Conservation (phyloP, 2,888 invertebrate species). For the Nomada flava region DNA sequence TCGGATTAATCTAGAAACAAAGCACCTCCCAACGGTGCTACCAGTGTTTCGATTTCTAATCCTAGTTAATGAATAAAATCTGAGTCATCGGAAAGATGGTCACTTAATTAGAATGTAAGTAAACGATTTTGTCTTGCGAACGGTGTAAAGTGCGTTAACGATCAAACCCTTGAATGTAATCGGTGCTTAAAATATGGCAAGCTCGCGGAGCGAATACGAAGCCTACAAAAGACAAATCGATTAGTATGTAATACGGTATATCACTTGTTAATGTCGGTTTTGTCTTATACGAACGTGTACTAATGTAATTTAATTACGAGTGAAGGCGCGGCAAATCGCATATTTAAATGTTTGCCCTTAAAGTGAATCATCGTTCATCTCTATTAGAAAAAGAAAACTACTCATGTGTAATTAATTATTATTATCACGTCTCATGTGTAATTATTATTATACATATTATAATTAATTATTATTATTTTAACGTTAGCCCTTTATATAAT, state of each 20-base stretch:
- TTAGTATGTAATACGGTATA: constrained; percentile 68
- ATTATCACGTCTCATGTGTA: constrained; percentile 71
- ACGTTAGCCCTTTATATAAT: constrained; percentile 83
- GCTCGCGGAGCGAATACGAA: constrained; percentile 60
- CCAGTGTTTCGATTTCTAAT: constrained; percentile 65
- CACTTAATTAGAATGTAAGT: constrained; percentile 71
- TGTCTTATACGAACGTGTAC: constrained; percentile 67
- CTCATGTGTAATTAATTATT: constrained; percentile 81
- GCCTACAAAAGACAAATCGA: constrained; percentile 69
- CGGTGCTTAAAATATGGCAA: constrained; percentile 71
- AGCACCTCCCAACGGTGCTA: constrained; percentile 59
- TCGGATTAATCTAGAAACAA: constrained; percentile 59
- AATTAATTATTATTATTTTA: constrained; percentile 74
- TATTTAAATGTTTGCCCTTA: constrained; percentile 72
- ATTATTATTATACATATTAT: constrained; percentile 45
- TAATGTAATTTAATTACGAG: constrained; percentile 71
- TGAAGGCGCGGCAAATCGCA: constrained; percentile 63
- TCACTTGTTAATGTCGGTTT: constrained; percentile 67
- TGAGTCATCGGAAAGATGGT: constrained; percentile 62
- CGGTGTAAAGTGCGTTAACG: constrained; percentile 53
- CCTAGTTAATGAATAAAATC: constrained; percentile 62
- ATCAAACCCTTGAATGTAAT: constrained; percentile 58
- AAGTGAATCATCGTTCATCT: constrained; percentile 75
- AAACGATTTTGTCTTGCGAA: constrained; percentile 62
- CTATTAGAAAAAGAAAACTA: constrained; percentile 74